Percentiles rank a stretch among this genome's conserved stretches.
Evolutionary conservation across 2,113 vertebrate genomes (phyloP).

Genomic region (Regulus satrapa): DNA sequence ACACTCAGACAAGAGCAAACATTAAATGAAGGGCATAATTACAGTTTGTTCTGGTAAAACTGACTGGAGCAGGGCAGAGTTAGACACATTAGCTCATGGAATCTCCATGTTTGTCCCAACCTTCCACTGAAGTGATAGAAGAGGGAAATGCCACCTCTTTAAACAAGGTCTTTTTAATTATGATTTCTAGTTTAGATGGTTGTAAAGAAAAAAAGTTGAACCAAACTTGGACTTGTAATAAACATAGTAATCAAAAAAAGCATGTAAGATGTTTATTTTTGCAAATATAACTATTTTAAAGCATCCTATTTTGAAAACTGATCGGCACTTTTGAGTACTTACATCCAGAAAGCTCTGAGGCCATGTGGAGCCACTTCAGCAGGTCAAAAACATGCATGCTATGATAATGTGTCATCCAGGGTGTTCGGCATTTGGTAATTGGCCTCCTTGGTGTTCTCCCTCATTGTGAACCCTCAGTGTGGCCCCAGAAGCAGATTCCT

Average conservation of each 20-base stretch:
- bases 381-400: fast-evolving
- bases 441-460: not conserved
- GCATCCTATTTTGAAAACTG: not conserved
- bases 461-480: fast-evolving
- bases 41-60: not conserved
- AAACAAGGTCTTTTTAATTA: not conserved
- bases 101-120: not conserved
- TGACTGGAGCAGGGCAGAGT: not conserved
- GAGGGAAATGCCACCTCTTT: not conserved
- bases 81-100: not conserved
- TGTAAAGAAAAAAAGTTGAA: not conserved
- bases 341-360: not conserved
- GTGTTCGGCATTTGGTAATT: not conserved
- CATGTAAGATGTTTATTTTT: not conserved
- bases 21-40: not conserved
- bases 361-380: not conserved
- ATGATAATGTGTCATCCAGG: not conserved
- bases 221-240: not conserved
- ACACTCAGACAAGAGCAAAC: not conserved
- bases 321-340: not conserved
- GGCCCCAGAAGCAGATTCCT: not conserved
- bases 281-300: not conserved
- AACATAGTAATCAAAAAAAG: not conserved
- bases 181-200: not conserved
- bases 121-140: not conserved